Conservation (phyloP, 2,888 invertebrate species). For the Prosapia bicincta region DNA sequence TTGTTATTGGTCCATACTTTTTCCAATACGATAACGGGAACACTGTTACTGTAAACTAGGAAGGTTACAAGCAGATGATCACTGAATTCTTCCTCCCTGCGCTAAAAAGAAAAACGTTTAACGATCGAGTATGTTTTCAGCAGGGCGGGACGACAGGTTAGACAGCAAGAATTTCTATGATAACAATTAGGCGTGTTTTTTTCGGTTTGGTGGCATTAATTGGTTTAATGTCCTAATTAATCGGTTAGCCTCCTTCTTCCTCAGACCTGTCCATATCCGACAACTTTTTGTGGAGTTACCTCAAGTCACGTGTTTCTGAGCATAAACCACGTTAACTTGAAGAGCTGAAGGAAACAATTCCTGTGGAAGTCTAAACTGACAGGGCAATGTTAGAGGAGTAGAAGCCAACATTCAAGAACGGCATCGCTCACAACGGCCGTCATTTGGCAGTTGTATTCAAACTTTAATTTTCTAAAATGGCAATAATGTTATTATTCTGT, state of each 20-base stretch:
- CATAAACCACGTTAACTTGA: neutral
- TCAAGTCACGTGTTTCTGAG: no score
- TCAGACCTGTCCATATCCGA: neutral
- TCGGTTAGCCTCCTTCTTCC: conserved; percentile 1
- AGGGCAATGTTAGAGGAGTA: neutral
- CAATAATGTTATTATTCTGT: neutral
- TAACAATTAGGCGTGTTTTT: neutral
- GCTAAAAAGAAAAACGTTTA: no score
- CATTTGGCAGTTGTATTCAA: no score
- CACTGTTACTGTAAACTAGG: neutral
- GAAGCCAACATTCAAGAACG: no score
- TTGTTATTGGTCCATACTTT: conserved; percentile 1
- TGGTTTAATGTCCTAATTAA: no score
- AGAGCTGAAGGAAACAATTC: neutral
- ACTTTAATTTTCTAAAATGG: neutral
- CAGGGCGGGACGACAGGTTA: neutral
- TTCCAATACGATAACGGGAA: conserved; percentile 2
- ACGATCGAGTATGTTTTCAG: neutral
- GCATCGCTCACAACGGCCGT: no score
- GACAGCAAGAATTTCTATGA: neutral
- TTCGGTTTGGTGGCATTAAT: neutral
- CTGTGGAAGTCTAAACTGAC: neutral
- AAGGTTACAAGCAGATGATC: neutral
- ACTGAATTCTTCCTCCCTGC: neutral
- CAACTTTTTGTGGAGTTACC: neutral